Conservation (phyloP, 2,797 vertebrate genomes). For the Prunella strophiata region DNA sequence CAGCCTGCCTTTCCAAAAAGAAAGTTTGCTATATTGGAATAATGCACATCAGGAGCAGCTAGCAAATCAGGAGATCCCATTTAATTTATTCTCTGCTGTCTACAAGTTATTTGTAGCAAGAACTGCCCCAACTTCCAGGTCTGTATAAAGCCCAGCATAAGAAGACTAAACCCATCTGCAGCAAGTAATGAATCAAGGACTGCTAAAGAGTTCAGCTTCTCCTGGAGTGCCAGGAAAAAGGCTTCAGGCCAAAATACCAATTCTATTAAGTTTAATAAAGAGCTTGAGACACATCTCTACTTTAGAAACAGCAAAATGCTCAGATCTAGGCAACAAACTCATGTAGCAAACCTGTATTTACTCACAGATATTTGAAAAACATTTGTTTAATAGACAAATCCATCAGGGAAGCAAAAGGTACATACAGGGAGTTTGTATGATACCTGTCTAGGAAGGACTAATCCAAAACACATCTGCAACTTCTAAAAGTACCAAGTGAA, state of each 20-base stretch:
- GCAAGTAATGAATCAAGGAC: slow-evolving; percentile 41
- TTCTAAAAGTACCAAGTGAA: neutral
- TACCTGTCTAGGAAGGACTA: neutral
- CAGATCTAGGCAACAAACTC: neutral
- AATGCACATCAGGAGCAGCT: neutral
- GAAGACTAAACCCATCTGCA: neutral
- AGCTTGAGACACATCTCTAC: neutral
- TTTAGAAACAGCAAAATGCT: neutral
- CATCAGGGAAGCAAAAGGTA: neutral
- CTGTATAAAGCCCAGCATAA: neutral
- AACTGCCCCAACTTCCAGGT: neutral
- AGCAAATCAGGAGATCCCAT: neutral
- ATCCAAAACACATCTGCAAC: neutral
- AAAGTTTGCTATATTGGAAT: neutral
- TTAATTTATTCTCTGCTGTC: neutral
- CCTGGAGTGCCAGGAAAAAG: slow-evolving; percentile 9
- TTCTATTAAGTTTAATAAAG: slow-evolving; percentile 48
- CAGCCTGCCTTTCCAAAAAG: neutral
- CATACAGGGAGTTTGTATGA: neutral
- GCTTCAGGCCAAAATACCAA: slow-evolving; percentile 53
- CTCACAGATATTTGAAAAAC: neutral
- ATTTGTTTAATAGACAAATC: neutral
- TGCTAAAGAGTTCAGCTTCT: neutral
- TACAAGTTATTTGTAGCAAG: neutral
- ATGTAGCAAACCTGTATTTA: neutral